Conservation (phyloP, 2,888 invertebrate genomes). For the Lasioglossum villosulum region DNA sequence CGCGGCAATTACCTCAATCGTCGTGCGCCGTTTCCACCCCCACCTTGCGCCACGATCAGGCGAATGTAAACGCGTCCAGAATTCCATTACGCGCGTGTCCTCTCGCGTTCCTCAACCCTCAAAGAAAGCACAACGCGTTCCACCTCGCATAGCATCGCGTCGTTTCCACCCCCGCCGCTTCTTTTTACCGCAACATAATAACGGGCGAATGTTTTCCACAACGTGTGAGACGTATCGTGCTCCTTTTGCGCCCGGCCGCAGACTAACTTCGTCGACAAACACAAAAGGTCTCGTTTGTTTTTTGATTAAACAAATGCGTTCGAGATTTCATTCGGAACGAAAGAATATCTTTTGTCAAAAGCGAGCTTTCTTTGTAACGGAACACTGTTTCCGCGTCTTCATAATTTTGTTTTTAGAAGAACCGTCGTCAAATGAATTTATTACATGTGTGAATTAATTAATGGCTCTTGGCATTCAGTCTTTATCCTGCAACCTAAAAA, state of each 20-base stretch:
- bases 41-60: neutral
- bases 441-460: neutral
- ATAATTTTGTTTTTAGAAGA: neutral
- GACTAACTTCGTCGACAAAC: neutral
- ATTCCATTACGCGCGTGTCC: constrained; percentile 10
- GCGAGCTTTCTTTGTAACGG: neutral
- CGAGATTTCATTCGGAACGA: constrained; percentile 3
- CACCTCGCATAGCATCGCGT: neutral
- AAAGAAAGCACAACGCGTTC: neutral
- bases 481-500: neutral
- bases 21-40: neutral
- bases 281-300: constrained; percentile 7
- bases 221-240: neutral
- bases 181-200: neutral
- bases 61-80: constrained; percentile 1
- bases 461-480: neutral
- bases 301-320: constrained; percentile 9
- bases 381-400: neutral
- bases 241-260: neutral
- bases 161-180: neutral
- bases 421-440: neutral
- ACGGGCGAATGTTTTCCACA: neutral
- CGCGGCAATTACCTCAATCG: constrained; percentile 55
- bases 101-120: neutral
- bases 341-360: neutral